Percentiles rank a stretch among this genome's conserved stretches.
These are phyloP conservation scores for Platycheirus albimanus DNA, from an alignment of 2,888 invertebrate genomes.

Conservation along the genomic window DNA sequence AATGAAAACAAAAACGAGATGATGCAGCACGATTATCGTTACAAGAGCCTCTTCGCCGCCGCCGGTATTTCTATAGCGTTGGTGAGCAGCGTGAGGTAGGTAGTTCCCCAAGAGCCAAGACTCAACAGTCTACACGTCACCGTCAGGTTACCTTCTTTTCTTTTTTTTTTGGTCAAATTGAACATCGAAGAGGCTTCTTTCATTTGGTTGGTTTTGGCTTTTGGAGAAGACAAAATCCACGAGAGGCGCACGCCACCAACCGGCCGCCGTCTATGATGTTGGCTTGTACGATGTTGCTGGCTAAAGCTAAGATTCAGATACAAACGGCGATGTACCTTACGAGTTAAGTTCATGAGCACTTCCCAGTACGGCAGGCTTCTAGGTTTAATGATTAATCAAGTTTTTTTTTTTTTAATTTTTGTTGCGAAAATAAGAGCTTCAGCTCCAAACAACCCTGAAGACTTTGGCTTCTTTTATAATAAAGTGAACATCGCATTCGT, in stretches of 20 bases:
- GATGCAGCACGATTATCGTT: slow-evolving; percentile 53
- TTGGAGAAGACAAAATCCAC: slow-evolving; percentile 4
- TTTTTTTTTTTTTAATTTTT: slow-evolving; percentile 7
- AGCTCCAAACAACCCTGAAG: slow-evolving; percentile 32
- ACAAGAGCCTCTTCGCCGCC: slow-evolving; percentile 44
- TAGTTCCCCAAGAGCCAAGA: slow-evolving; percentile 31
- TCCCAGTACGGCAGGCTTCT: slow-evolving; percentile 50
- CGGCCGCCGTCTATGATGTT: slow-evolving; percentile 18
- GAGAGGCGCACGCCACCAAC: slow-evolving; percentile 11
- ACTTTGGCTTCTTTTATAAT: not conserved
- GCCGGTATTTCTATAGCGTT: not conserved
- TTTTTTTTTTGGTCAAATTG: too few species aligned
- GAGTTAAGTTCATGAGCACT: slow-evolving; percentile 73
- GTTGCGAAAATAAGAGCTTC: slow-evolving; percentile 58
- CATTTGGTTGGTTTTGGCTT: slow-evolving; percentile 25
- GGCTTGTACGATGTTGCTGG: not conserved
- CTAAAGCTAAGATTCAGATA: slow-evolving; percentile 40
- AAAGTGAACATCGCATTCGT: not conserved
- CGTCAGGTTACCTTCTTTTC: slow-evolving; percentile 17
- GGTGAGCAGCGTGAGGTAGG: not conserved
- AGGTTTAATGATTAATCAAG: slow-evolving; percentile 56
- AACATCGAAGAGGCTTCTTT: slow-evolving; percentile 40
- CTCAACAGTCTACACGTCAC: slow-evolving; percentile 23
- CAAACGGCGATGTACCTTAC: slow-evolving; percentile 33
- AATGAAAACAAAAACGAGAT: slow-evolving; percentile 2